Base-by-base conservation (phyloP, 2,113 vertebrate species). In the Perca flavescens region DNA sequence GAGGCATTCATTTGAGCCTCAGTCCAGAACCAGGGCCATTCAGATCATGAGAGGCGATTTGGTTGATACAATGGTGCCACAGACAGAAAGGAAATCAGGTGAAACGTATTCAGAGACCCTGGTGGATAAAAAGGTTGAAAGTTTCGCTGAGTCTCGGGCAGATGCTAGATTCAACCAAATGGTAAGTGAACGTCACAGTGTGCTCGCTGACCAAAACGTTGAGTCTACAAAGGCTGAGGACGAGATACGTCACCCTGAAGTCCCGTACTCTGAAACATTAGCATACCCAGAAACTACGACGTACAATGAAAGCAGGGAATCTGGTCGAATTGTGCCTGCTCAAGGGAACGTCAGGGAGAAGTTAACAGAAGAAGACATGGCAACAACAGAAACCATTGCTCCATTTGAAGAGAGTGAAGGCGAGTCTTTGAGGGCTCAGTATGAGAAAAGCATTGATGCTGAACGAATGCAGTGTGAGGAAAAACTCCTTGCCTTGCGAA, bases 1-100 rank as follows among this genome's bases (percentile, higher is more conserved):
- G 22, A 94, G 93, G 62, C 95, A 95, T 79, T 93, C 91, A 0
- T 96, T 95, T 89, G 92, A 95, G 86, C 95, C 96, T 73, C 93
- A 94, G 82, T 94, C 93, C 54, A 94, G 89, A 93, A 89, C 90
- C 66, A 93, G 96, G 84, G 91, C 91, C 16, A 92, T 93, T 73
- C 90, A 93, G 86, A 88, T 94, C 34, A 84, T 94, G 87, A 94
- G 83, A 92, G 95, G 95, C 34, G 93, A 95, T 75, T 74, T 87
- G 71, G 83, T 91, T 62, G 85, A 91, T 8, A 70, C 83, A 2
- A 19, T 64, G 16, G 5, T 47, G 40, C 43, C 56, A 11, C 61
- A 74, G 31, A 40, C 43, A 71, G 86, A 69, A 74, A 65, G 52
- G 46, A 88, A 64, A 40, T 49, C 76, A 53, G 34, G 21, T 10